Conservation (phyloP, 2,113 vertebrate species). For the Azemiops feae region DNA sequence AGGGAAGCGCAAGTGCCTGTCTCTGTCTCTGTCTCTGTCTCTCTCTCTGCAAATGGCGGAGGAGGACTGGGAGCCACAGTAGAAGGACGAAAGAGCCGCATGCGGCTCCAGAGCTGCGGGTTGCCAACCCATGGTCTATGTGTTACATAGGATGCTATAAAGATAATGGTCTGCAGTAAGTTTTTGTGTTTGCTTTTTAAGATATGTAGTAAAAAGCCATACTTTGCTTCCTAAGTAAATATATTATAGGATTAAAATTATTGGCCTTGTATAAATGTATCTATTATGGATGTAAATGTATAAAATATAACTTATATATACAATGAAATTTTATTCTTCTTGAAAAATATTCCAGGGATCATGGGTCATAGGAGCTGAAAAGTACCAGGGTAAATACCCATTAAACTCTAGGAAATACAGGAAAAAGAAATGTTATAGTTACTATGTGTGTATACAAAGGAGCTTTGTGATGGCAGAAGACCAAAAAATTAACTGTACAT, state of each 20-base stretch:
- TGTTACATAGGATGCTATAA: no score
- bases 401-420: not conserved
- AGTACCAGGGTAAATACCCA: not conserved
- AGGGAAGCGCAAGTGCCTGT: no score
- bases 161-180: no score
- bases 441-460: not conserved
- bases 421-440: not conserved
- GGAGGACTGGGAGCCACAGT: no score
- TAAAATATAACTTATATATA: not conserved
- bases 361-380: not conserved
- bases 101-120: no score
- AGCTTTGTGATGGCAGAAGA: not conserved
- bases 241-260: not conserved
- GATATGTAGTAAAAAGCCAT: not conserved
- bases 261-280: not conserved
- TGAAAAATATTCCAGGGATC: not conserved
- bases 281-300: not conserved
- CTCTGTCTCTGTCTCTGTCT: no score
- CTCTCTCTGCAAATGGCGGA: no score
- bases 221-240: not conserved
- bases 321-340: not conserved
- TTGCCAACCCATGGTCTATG: no score
- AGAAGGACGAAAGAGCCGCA: no score
- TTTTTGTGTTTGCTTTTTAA: no score
- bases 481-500: not conserved